Percentiles rank a stretch among this genome's conserved stretches.
Conservation (phyloP, 2,888 invertebrate species). For the Calameuta pallipes region DNA sequence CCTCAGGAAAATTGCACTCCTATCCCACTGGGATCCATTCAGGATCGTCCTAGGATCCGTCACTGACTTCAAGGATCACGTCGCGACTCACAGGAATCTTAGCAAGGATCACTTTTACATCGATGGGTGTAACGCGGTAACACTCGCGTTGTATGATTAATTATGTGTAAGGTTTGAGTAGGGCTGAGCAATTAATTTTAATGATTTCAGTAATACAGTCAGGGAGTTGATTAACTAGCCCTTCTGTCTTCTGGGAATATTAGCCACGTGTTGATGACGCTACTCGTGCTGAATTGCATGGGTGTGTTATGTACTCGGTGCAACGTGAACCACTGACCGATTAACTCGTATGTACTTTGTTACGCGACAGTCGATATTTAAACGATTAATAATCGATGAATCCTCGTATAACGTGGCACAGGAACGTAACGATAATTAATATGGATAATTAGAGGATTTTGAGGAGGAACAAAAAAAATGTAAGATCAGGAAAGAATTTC, state of each 20-base stretch:
- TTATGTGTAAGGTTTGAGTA: neutral
- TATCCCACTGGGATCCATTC: neutral
- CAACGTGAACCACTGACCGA: neutral
- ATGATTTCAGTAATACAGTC: neutral
- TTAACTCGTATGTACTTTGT: neutral
- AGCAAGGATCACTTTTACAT: neutral
- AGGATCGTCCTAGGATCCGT: neutral
- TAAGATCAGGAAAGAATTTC: neutral
- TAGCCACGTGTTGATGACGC: neutral
- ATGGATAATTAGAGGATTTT: neutral
- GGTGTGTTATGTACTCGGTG: neutral
- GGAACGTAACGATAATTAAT: neutral
- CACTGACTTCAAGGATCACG: neutral
- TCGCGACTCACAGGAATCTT: neutral
- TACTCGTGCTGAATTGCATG: neutral
- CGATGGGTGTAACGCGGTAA: neutral
- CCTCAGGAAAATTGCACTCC: neutral
- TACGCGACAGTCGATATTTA: neutral
- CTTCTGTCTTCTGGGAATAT: neutral
- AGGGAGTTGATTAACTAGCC: neutral
- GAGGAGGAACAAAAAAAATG: neutral
- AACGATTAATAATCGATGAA: neutral
- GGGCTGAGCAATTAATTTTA: neutral
- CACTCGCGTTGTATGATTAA: neutral
- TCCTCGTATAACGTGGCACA: neutral